Evolutionary conservation across 2,888 invertebrate species (phyloP), one percentile per base, ranked within the genome.

Genomic region (Smittia aterrima): DNA sequence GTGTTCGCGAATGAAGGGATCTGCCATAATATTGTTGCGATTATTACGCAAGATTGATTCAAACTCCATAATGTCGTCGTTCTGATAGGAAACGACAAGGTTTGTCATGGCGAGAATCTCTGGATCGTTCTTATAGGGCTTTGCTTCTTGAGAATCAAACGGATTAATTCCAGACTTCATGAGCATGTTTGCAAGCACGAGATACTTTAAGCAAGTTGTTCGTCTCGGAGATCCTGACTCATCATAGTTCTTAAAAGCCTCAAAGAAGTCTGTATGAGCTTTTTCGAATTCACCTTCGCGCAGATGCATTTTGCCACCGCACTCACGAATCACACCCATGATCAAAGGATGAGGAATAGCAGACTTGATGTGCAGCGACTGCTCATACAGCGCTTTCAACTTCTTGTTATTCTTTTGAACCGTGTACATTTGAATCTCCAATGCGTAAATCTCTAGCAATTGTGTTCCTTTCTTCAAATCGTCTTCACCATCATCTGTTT

Each of bases 131-230:
- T 98, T 98, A 82, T 99, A 99, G 0, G 99, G 98, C 81, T 99
- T 99, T 0, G 98, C 98, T 85, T 99, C 99, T 86, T 99, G 98
- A 0, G 98, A 98, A 84, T 99, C 99, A 83, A 99, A 99, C 0
- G 99, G 99, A 85, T 99, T 99, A 77, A 99, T 99, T 41, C 96
- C 98, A 2, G 98, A 98, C 82, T 98, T 98, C 97, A 98, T 99
- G 77, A 98, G 85, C 99, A 99, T 99, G 84, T 98, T 99, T 18
- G 99, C 98, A 80, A 99, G 84, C 47, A 99, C 98, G 78, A 99
- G 87, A 84, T 99, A 99, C 84, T 99, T 99, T 74, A 99, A 86
- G 82, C 98, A 99, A 0, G 97, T 97, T 32, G 98, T 98, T 76
- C 99, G 87, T 79, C 98, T 86, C 16, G 96, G 96, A 79, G 96